Evolutionary conservation across 92 coral and sea anemone species (phyloP), one percentile per base, ranked within the genome.

Genomic region (Umimayanthus chanpuru): DNA sequence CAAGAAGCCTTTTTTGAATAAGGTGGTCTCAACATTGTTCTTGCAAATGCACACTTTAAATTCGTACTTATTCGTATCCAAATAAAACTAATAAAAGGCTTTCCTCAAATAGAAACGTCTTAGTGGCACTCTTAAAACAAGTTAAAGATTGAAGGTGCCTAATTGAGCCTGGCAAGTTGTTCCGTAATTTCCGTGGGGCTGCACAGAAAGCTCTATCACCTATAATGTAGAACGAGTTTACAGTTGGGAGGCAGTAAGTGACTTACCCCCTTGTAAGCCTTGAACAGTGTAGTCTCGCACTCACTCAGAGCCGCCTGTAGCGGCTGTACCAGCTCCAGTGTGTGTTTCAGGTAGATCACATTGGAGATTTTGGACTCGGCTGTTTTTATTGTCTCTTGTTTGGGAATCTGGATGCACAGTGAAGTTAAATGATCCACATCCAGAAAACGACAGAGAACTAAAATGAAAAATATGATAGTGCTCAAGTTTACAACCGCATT

Each of bases 361-460:
- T 97, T 96, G 12, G 97, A 79, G 79, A 97, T 97, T 88, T 97
- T 97, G 39, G 98, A 92, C 61, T 97, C 99, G n/a, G 99, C 98
- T 1, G 99, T 97, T 85, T 97, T 97, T 14, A 97, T 92, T 25
- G 98, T 95, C 64, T 97, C 99, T 76, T 94, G 93, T 89, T 97
- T 97, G 39, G 99, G 99, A 65, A 97, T 94, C 86, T 97, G 98
- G 43, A 95, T 94, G 73, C 98, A 97, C 97, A 97, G 91, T 65
- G 99, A 93, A 16, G 98, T 95, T 55, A 97, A 82, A 91, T 97
- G 99, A 49, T 97, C 99, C 75, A 97, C 93, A 81, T 97, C 99
- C 90, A 95, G 88, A 84, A 97, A 95, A 44, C 97, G 93, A 9
- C 95, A 94, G 10, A 97, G 91, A 55, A 97, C 99, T 97, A 78